phyloP scores from a whole-genome alignment of 30 jellyfish, hydroid and myxozoan species.

The Pseudorhiza aurosa region DNA sequence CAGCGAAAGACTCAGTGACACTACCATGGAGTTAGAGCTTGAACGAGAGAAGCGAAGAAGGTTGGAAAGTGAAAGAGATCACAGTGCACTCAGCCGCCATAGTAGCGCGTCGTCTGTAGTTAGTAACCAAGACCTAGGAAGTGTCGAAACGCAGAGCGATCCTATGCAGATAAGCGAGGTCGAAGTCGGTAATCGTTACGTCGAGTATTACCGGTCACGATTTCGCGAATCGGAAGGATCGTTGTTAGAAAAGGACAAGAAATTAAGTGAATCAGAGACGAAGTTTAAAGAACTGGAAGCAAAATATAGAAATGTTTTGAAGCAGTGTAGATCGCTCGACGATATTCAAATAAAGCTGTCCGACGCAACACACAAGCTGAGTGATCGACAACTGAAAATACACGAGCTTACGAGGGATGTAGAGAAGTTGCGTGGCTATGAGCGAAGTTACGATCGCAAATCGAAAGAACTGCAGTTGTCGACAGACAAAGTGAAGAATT shows the following conservation, averaged over 20 bases:
- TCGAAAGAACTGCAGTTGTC: slow-evolving; percentile 77
- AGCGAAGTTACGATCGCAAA: slow-evolving; percentile 77
- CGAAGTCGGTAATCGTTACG: slow-evolving; percentile 86
- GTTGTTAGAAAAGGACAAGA: slow-evolving; percentile 86
- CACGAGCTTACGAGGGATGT: slow-evolving; percentile 95
- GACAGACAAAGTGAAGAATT: slow-evolving; percentile 60
- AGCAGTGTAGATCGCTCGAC: slow-evolving; percentile 81
- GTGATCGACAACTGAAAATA: slow-evolving; percentile 96
- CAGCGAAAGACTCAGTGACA: slow-evolving; percentile 73
- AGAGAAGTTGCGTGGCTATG: slow-evolving; percentile 83
- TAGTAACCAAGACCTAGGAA: slow-evolving; percentile 34
- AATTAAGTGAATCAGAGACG: slow-evolving; percentile 76
- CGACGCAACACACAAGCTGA: slow-evolving; percentile 97
- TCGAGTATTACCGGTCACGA: slow-evolving; percentile 88
- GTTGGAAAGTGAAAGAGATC: slow-evolving; percentile 72
- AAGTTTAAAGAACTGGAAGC: slow-evolving; percentile 73
- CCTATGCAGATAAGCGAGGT: slow-evolving; percentile 37
- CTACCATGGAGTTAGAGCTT: slow-evolving; percentile 74
- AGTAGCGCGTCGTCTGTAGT: slow-evolving; percentile 67
- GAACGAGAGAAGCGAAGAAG: slow-evolving; percentile 85
- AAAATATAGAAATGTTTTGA: slow-evolving; percentile 71
- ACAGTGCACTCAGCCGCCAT: slow-evolving; percentile 60
- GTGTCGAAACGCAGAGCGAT: slow-evolving; percentile 29
- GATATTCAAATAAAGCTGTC: slow-evolving; percentile 89
- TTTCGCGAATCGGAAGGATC: slow-evolving; percentile 94